Evolutionary conservation across 1,140 invertebrate species (phyloP).

Genomic region (Conus ventricosus): DNA sequence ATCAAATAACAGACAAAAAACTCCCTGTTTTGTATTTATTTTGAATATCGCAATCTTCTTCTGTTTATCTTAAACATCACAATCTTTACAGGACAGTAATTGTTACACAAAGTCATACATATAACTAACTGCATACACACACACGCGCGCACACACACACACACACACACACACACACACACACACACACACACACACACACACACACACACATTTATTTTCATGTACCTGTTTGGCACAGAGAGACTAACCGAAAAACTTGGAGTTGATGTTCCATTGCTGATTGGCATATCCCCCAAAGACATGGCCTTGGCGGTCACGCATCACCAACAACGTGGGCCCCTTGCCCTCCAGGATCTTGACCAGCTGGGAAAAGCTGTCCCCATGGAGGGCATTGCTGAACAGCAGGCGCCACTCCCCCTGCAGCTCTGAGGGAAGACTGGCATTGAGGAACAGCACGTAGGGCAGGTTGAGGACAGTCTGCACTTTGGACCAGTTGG

Average conservation of each 20-base stretch:
- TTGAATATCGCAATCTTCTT: too few relatives aligned
- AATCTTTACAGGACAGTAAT: too few relatives aligned
- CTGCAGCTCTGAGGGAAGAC: constrained; percentile 62
- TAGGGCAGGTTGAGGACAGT: constrained; percentile 62
- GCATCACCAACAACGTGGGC: constrained; percentile 68
- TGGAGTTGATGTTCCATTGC: constrained; percentile 84
- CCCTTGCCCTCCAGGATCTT: constrained; percentile 62
- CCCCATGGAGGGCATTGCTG: constrained; percentile 67
- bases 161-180: constrained; percentile 8
- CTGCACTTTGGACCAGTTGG: constrained; percentile 55
- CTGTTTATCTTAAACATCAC: too few relatives aligned
- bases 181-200: constrained; percentile 20
- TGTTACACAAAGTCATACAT: too few relatives aligned
- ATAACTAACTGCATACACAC: background rate
- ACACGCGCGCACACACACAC: background rate
- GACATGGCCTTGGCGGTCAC: constrained; percentile 87
- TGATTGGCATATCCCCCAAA: constrained; percentile 91
- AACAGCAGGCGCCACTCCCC: constrained; percentile 72
- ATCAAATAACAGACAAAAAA: too few relatives aligned
- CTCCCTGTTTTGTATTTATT: too few relatives aligned
- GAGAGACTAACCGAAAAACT: constrained; percentile 78
- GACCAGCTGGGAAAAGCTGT: constrained; percentile 72
- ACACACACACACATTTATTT: background rate
- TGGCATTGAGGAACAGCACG: constrained; percentile 67
- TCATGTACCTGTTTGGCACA: background rate